Evolutionary conservation across 2,113 vertebrate genomes (phyloP).

Genomic region (Ginglymostoma cirratum): DNA sequence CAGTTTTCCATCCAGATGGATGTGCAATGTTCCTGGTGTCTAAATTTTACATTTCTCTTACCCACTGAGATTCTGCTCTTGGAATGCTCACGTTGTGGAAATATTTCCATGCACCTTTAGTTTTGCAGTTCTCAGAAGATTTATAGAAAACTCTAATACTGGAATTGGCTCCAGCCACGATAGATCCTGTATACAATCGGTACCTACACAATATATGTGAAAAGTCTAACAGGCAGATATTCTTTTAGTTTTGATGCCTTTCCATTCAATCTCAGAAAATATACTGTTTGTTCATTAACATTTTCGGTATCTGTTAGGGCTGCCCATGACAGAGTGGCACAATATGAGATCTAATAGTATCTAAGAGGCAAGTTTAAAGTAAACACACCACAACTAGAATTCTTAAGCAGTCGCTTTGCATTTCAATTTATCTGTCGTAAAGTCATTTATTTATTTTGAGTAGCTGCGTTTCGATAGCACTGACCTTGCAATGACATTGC

Average conservation of each 20-base stretch:
- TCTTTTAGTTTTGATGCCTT: background rate
- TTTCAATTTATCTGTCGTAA: background rate
- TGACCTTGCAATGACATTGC: conserved; percentile 86
- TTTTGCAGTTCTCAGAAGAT: background rate
- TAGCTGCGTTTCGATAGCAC: conserved; percentile 38
- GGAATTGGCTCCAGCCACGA: background rate
- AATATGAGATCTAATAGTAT: too few species aligned
- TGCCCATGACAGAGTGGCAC: too few species aligned
- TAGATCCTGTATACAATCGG: background rate
- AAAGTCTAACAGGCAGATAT: background rate
- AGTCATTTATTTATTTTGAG: background rate
- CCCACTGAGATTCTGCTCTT: background rate
- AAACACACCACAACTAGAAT: background rate
- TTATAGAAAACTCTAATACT: too few species aligned
- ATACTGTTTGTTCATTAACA: background rate
- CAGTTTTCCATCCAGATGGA: background rate
- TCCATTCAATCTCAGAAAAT: background rate
- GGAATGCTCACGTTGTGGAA: background rate
- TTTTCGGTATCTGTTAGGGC: background rate
- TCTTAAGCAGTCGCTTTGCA: background rate
- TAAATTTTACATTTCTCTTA: background rate
- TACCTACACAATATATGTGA: background rate
- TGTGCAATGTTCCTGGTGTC: background rate
- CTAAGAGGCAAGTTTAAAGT: background rate
- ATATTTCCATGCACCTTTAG: background rate